Evolutionary conservation across 2,797 vertebrate species (phyloP), one percentile per base, ranked within the genome.

Genomic region (Syngnathus acus): DNA sequence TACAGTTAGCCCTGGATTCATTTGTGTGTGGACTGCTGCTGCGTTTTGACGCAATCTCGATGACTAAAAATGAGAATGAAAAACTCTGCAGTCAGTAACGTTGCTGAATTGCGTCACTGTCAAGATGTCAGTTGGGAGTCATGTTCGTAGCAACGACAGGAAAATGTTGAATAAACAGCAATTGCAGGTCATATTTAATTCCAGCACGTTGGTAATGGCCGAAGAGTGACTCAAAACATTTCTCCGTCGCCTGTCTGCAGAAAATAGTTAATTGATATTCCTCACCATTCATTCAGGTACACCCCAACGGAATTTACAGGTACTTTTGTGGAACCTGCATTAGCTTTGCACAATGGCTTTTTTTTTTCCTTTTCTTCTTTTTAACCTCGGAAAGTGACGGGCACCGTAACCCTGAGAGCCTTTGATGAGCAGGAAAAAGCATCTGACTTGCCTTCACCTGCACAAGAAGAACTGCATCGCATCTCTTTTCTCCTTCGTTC

Each of bases 401-500:
- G 37, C 61, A 7, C 65, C 13, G 43, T 74, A 75, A 70, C 72
- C 66, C 69, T 5, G 39, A 68, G 65, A 72, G 54, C 76, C 69
- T 78, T 72, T 78, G 73, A 82, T 66, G 57, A 71, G 68, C 76
- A 66, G 70, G 73, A 77, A 76, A 62, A 78, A 77, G 81, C 68
- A 62, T 67, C 70, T 62, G 70, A 80, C 77, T 84, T 74, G 68
- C 78, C 77, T 85, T 85, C 84, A 87, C 87, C 89, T 91, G 82
- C 78, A 71, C 81, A 69, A 38, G 78, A 79, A 82, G 82, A 84
- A 79, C 89, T 88, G 88, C 90, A 87, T 14, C 26, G 14, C 84
- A 86, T 87, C 80, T 76, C 69, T 79, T 88, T 62, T 45, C 78
- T 85, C 85, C 85, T 81, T 90, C 85, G 81, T 75, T 87, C 84